Base-by-base conservation (phyloP, 2,113 vertebrate species). In the Etia nguti region DNA sequence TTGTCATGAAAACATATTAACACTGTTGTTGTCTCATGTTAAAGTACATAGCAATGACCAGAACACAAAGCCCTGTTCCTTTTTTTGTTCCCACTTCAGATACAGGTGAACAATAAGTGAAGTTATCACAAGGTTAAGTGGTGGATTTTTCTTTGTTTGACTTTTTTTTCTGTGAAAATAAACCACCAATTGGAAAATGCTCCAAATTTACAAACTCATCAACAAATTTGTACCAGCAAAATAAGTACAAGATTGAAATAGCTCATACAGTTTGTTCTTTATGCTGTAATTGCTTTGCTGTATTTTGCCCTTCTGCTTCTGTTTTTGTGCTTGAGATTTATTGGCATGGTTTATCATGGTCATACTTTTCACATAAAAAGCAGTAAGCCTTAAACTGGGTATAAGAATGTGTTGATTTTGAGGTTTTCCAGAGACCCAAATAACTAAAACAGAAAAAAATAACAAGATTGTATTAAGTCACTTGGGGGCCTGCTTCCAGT, bases 281-380 rank as follows among this genome's bases (percentile, higher is more conserved):
- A 1, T 29, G 13, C 50, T 20, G 0, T 36, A 70, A 81, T 80
- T 41, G 60, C 24, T 83, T 84, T 80, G 80, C 24, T 46, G 62
- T 89, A 57, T 82, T 83, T 57, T 83, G 50, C 18, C 54, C 10
- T 24, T 65, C 12, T 24, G 41, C 41, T 26, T 65, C 60, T 65
- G 20, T 65, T 91, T 83, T 84, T 91, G 84, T 41, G 10, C 43
- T 57, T 50, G 52, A 83, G 79, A 90, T 93, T 85, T 83, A 92
- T 86, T 50, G 79, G 36, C 57, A n/a, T 57, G 80, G 54, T 88
- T 62, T 83, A 75, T 83, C 4, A n/a, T 73, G 43, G 50, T 46
- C 68, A 73, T 93, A 56, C 54, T 24, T 56, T 56, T 56, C 6
- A 56, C 62, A 70, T 65, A n/a, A 65, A 65, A 18, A 20, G 60